These are phyloP conservation scores for Hartigia nigra DNA, from an alignment of 2,888 invertebrate species.

Conservation along the genomic window DNA sequence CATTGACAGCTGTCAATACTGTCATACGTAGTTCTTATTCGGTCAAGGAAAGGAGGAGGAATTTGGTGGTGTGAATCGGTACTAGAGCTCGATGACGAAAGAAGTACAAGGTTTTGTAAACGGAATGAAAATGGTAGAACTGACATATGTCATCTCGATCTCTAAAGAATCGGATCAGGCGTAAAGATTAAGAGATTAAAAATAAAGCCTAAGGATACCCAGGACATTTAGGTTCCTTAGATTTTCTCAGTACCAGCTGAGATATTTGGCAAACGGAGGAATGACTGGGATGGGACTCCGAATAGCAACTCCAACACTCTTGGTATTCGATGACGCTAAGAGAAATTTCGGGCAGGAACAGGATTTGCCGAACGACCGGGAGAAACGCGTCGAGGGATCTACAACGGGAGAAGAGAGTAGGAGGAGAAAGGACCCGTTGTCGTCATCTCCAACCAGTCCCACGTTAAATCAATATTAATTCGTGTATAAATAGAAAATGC, in stretches of 20 bases:
- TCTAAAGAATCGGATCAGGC: too few species aligned
- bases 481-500: constrained; percentile 23
- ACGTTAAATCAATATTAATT: constrained; percentile 22
- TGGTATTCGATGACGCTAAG: too few species aligned
- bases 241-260: too few species aligned
- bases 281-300: too few species aligned
- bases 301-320: too few species aligned
- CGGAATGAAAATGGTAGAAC: constrained; percentile 26
- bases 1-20: not conserved
- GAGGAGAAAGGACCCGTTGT: constrained; percentile 8
- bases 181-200: too few species aligned
- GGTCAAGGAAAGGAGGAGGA: not conserved
- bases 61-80: not conserved
- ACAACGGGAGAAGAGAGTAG: not conserved
- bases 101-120: constrained; percentile 13
- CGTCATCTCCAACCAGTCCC: not conserved
- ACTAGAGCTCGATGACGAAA: too few species aligned
- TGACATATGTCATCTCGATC: constrained; percentile 19
- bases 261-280: too few species aligned
- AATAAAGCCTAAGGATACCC: too few species aligned
- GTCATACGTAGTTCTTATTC: not conserved
- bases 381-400: not conserved
- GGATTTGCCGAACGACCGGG: not conserved
- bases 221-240: too few species aligned
- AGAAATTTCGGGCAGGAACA: not conserved